Base-by-base conservation (phyloP, 1,140 invertebrate species). In the Glossosoma conforme region DNA sequence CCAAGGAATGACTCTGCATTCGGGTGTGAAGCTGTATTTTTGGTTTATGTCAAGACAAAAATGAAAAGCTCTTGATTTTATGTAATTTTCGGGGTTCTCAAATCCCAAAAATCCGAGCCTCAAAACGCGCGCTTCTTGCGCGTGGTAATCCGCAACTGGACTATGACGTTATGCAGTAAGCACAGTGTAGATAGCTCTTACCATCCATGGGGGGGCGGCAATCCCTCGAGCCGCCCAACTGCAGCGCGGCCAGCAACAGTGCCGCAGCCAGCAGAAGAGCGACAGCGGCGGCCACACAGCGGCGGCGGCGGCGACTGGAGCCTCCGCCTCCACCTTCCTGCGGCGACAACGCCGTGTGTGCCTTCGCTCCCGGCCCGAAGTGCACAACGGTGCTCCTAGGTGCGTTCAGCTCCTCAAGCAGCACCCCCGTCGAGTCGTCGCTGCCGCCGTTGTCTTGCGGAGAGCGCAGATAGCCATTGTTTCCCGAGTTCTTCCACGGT, bases 301-400 rank as follows among this genome's bases (percentile, higher is more conserved):
- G 24, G 25, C 22, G 11, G 22, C 44, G 18, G 44, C 22, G 15
- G 15, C 38, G 20, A 46, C 35, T 49, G 36, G 44, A 44, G 46
- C 42, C 20, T 38, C 24, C 30, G 25, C 24, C 13, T 32, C 14
- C 48, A 36, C 10, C 30, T 33, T 43, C 14, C 28, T 28, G 32
- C 30, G n/a, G 6, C 42, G 38, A 35, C 32, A 51, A 18, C 1
- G 30, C 47, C 19, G 47, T 56, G 37, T 47, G 37, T 1, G 54
- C 33, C 49, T 44, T 47, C 14, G 37, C 19, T 3, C 37, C 37
- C 11, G 48, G 44, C 2, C 35, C 54, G 40, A 56, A 48, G 38
- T 48, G 50, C 17, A 56, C 54, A 25, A 56, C 54, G 11, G 54
- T 56, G 24, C 35, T 33, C 30, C 44, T 21, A 18, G 54, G 43